Percentiles rank a stretch among this genome's conserved stretches.
Evolutionary conservation across 2,797 vertebrate species (phyloP).

Genomic region (Pachyuromys duprasi): DNA sequence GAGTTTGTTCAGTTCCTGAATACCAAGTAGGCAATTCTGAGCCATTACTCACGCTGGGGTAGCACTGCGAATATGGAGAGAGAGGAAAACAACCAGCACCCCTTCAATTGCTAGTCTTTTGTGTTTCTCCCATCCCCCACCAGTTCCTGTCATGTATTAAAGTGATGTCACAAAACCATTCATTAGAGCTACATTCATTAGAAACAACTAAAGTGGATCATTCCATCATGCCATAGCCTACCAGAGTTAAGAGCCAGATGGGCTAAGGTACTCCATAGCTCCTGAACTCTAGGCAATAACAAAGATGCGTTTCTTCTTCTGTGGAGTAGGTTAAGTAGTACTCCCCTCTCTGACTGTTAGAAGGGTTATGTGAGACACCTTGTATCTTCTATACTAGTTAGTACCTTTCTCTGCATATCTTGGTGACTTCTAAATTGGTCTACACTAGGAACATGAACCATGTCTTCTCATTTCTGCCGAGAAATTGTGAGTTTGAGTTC

Average conservation of each 20-base stretch:
- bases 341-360: background rate
- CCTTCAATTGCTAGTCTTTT: background rate
- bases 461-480: background rate
- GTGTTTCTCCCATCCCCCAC: background rate
- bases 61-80: background rate
- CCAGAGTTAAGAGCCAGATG: background rate
- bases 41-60: background rate
- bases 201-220: background rate
- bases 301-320: background rate
- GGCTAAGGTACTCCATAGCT: background rate
- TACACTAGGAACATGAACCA: background rate
- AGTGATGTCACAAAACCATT: background rate
- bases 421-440: background rate
- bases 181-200: background rate
- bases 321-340: background rate
- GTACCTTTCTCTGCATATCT: background rate
- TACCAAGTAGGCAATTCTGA: background rate
- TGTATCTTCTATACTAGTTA: background rate
- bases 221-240: background rate
- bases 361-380: background rate
- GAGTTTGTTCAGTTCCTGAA: background rate
- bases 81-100: background rate
- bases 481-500: background rate
- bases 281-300: background rate
- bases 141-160: background rate